Base-by-base conservation (phyloP, 2,888 invertebrate genomes). In the Platycnemis pennipes region DNA sequence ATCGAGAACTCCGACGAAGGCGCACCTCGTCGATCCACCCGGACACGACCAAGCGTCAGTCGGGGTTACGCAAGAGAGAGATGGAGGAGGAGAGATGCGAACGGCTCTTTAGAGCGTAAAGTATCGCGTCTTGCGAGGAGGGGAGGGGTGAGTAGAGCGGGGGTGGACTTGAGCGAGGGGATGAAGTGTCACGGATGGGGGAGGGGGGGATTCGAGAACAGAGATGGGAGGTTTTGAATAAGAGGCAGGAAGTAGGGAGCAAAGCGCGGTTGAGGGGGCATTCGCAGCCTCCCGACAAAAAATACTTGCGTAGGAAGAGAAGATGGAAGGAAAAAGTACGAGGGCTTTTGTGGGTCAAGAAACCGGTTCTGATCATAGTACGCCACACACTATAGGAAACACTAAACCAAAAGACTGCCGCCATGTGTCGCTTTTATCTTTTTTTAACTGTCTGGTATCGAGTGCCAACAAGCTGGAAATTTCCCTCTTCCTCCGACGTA, bases 281-380 rank as follows among this genome's bases (percentile, higher is more conserved):
- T 22, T 22, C 63, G 19, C 63, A 63, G 26, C 63, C 63, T 63
- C 63, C 63, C 63, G 26, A 63, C 19, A 63, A 63, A 63, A 19
- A 49, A 49, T 7, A 26, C 26, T 7, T 26, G 1, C 26, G 26
- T 26, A 22, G 26, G 63, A 63, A 7, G 69, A 8, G 31, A 26
- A 8, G 77, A 26, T 31, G 37, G 37, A 2, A 37, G 37, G 5
- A 13, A 77, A 77, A 77, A 8, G 63, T 26, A 26, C 11, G 63
- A 63, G 91, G 42, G 42, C 63, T 91, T 91, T 91, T 69, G 37
- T 91, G 91, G 91, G 91, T 63, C 91, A 91, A 63, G 91, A 91
- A 91, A 91, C 91, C 91, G 91, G 91, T 91, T 91, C 44, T 44
- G 69, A 69, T 56, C 63, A 63, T 44, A 91, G 91, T 63, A 53